These are phyloP conservation scores for Zoroaster sp. DNA, from an alignment of 53 echinoderm and acorn worm species.

Conservation along the genomic window DNA sequence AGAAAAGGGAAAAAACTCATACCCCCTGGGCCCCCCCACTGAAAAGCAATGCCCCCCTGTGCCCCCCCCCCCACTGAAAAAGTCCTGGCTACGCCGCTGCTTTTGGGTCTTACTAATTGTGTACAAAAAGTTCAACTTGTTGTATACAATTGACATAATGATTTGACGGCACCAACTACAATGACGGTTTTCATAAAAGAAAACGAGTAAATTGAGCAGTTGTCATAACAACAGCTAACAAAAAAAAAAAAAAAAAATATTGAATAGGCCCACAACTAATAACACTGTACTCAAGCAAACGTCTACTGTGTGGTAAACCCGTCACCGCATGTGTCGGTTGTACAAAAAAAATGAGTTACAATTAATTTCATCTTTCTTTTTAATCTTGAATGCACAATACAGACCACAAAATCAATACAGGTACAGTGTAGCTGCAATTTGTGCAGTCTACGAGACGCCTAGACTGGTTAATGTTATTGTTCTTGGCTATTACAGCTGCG, in stretches of 20 bases:
- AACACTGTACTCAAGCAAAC: background rate
- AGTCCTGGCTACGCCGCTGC: too few relatives aligned
- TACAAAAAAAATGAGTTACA: background rate
- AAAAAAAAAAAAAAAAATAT: background rate
- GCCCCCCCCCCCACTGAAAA: too few relatives aligned
- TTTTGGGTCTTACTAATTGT: too few relatives aligned
- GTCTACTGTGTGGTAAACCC: background rate
- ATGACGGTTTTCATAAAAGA: background rate
- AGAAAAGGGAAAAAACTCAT: too few relatives aligned
- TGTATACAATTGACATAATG: background rate
- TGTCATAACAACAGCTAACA: constrained; percentile 24
- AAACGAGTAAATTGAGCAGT: background rate
- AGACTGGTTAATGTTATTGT: background rate
- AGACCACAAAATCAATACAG: background rate
- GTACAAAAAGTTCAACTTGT: too few relatives aligned
- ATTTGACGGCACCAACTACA: background rate
- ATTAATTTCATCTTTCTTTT: background rate
- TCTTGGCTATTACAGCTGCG: background rate
- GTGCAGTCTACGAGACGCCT: background rate
- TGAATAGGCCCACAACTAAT: background rate
- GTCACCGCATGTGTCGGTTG: background rate
- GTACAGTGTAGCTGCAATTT: background rate
- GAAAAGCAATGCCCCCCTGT: too few relatives aligned
- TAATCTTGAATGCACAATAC: background rate
- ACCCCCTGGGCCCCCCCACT: too few relatives aligned